These are phyloP conservation scores for Paramuricea clavata DNA, from an alignment of 92 coral and sea anemone species.

Conservation along the genomic window DNA sequence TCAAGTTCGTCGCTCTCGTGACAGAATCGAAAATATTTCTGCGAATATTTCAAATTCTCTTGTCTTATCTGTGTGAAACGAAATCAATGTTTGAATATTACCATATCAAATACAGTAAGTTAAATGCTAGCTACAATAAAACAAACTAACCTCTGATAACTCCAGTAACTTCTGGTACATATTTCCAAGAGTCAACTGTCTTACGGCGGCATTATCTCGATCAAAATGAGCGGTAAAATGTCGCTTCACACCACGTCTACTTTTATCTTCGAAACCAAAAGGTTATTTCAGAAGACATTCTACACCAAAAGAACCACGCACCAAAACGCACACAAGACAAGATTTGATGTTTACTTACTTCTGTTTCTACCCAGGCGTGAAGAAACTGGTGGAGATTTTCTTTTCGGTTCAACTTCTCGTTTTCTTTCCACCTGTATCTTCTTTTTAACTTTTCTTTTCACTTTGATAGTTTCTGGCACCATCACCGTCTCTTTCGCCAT, in stretches of 20 bases:
- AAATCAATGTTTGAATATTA: not conserved
- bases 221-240: conserved; percentile 98
- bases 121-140: not conserved
- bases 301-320: not conserved
- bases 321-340: not conserved
- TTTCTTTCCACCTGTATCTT: conserved; percentile 80
- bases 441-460: conserved; percentile 87
- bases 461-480: conserved; percentile 84
- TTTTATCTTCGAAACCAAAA: conserved; percentile 50
- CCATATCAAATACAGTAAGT: not conserved
- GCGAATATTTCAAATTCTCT: conserved; percentile 82
- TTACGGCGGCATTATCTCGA: conserved; percentile 93
- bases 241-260: conserved; percentile 85
- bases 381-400: conserved; percentile 29
- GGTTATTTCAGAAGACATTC: not conserved
- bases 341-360: conserved; percentile 15
- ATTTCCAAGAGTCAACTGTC: conserved; percentile 89
- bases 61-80: conserved; percentile 74
- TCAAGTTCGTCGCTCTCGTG: conserved; percentile 93
- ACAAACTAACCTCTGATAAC: conserved; percentile 73
- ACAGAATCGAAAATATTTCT: conserved; percentile 88
- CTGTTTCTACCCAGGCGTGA: conserved; percentile 41
- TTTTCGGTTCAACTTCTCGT: conserved; percentile 58
- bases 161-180: conserved; percentile 86
- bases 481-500: conserved; percentile 79